phyloP scores from a whole-genome alignment of 2,888 invertebrate species.

The Ecliptopera silaceata region DNA sequence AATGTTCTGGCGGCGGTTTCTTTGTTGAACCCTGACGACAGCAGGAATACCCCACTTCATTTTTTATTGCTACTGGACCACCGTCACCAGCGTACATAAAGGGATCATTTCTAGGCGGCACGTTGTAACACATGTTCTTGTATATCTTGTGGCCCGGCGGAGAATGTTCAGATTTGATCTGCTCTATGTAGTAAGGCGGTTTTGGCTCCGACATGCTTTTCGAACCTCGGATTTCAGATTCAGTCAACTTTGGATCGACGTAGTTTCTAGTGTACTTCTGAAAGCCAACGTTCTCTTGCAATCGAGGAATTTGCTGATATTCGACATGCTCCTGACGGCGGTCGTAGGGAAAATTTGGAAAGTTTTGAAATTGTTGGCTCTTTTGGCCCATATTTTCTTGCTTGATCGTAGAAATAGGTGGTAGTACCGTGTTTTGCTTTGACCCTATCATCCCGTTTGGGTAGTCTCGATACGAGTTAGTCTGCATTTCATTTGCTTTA shows the following conservation, averaged over 20 bases:
- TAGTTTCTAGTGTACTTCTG: slow-evolving; percentile 69
- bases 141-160: slow-evolving; percentile 80
- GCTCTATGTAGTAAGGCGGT: slow-evolving; percentile 77
- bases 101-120: slow-evolving; percentile 68
- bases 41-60: slow-evolving; percentile 87
- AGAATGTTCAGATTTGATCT: slow-evolving; percentile 80
- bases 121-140: slow-evolving; percentile 71
- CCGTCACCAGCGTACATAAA: slow-evolving; percentile 87
- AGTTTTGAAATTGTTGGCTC: slow-evolving; percentile 61
- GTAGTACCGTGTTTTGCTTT: slow-evolving; percentile 64
- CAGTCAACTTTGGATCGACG: slow-evolving; percentile 57
- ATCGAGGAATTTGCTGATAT: slow-evolving; percentile 58
- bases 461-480: slow-evolving; percentile 60
- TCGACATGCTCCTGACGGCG: slow-evolving; percentile 57
- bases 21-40: slow-evolving; percentile 89
- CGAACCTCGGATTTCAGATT: slow-evolving; percentile 46
- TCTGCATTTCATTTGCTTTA: slow-evolving; percentile 54
- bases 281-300: slow-evolving; percentile 70
- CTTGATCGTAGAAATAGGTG: slow-evolving; percentile 80
- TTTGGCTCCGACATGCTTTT: slow-evolving; percentile 57
- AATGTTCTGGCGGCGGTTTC: slow-evolving; percentile 88
- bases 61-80: slow-evolving; percentile 85
- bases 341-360: slow-evolving; percentile 64
- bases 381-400: slow-evolving; percentile 75
- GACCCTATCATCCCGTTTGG: slow-evolving; percentile 56